phyloP scores from a whole-genome alignment of 37 sponge, comb jelly and placozoan species.

The Cliona cf. orientalis region DNA sequence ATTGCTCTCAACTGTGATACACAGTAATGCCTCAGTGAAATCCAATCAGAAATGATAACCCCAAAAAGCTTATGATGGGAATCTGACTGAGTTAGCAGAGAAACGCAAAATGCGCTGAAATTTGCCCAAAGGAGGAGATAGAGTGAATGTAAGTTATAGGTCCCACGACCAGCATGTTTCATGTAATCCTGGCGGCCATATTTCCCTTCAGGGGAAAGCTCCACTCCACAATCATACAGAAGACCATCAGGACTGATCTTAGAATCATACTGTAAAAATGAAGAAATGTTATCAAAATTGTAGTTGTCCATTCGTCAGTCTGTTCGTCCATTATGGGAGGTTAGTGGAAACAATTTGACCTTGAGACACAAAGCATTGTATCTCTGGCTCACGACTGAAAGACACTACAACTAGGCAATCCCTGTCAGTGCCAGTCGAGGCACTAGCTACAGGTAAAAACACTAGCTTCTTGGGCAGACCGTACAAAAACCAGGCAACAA shows the following conservation, averaged over 20 bases:
- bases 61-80: constrained; percentile 54
- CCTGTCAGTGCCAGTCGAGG: no score
- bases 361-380: no score
- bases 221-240: constrained; percentile 71
- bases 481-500: no score
- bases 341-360: no score
- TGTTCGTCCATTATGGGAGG: no score
- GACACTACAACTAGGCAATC: background rate
- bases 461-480: no score
- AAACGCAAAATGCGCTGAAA: constrained; percentile 75
- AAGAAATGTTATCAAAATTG: background rate
- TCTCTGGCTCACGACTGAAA: no score
- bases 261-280: constrained; percentile 41
- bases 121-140: constrained; percentile 79
- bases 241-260: constrained; percentile 56
- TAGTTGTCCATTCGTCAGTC: background rate
- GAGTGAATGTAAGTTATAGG: constrained; percentile 72
- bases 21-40: constrained; percentile 78
- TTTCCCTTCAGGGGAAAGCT: constrained; percentile 77
- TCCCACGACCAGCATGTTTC: constrained; percentile 53
- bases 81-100: constrained; percentile 63
- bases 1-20: constrained; percentile 69
- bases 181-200: constrained; percentile 78
- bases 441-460: no score
- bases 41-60: constrained; percentile 75